Evolutionary conservation across 1,140 invertebrate species (phyloP).

Genomic region (Gryllus bimaculatus): DNA sequence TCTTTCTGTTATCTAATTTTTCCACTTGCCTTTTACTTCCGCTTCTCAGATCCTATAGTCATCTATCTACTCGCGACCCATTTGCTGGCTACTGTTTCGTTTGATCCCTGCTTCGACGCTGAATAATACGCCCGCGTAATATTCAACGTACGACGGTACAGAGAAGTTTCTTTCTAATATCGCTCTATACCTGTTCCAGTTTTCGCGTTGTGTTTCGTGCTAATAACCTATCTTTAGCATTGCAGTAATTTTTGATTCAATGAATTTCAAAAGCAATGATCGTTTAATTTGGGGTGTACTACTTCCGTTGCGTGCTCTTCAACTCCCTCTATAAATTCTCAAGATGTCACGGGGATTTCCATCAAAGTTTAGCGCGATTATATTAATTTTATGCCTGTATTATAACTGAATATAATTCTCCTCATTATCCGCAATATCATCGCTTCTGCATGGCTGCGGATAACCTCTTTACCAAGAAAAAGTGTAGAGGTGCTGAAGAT

Average conservation of each 20-base stretch:
- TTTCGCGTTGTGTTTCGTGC: not conserved
- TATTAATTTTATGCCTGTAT: constrained; percentile 12
- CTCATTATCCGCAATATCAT: not conserved
- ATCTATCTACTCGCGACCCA: too few relatives aligned
- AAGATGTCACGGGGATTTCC: constrained; percentile 6
- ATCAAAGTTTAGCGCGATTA: not conserved
- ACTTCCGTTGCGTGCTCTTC: not conserved
- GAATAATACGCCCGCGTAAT: not conserved
- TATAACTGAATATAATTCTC: not conserved
- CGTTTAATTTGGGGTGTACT: not conserved
- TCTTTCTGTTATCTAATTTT: not conserved
- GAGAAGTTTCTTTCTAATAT: constrained; percentile 12
- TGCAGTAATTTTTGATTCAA: constrained; percentile 14
- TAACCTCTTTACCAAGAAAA: not conserved
- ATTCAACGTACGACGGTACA: constrained; percentile 6
- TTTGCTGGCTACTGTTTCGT: not conserved
- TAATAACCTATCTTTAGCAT: not conserved
- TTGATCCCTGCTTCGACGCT: not conserved
- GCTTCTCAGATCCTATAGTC: too few relatives aligned
- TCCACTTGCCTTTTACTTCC: not conserved
- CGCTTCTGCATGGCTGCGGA: not conserved
- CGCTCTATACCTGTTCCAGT: not conserved
- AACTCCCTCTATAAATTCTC: constrained; percentile 7
- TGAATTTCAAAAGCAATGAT: constrained; percentile 9
- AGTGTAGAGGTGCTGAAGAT: not conserved